Conservation (phyloP, 1,140 invertebrate species). For the Telenomus remus region DNA sequence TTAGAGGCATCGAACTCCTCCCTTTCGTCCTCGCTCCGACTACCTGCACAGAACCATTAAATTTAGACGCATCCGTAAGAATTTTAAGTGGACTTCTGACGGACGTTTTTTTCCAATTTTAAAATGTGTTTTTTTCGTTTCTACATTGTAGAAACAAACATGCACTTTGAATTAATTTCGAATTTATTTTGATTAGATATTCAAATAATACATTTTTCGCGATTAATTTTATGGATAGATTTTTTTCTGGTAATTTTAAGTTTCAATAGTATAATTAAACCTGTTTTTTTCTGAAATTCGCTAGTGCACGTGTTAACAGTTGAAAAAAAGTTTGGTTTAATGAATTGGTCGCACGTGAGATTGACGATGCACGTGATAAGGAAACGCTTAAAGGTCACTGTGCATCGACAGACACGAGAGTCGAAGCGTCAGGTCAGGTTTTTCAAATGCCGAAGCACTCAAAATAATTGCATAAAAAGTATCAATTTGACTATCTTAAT, state of each 20-base stretch:
- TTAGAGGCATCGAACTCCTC: constrained; percentile 58
- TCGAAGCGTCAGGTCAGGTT: constrained; percentile 45
- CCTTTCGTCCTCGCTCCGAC: neutral
- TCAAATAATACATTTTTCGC: too few species aligned
- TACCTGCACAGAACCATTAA: constrained; percentile 16
- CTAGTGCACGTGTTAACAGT: constrained; percentile 43
- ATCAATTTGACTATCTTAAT: constrained; percentile 36
- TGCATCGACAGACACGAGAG: constrained; percentile 51
- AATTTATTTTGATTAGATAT: too few species aligned
- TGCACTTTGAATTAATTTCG: too few species aligned
- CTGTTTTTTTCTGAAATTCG: too few species aligned
- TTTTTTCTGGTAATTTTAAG: constrained; percentile 31
- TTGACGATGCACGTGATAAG: constrained; percentile 56
- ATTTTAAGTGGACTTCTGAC: constrained; percentile 7
- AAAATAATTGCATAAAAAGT: constrained; percentile 41
- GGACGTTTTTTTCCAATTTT: neutral
- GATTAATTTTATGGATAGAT: constrained; percentile 9
- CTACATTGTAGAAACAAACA: too few species aligned
- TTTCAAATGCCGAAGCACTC: constrained; percentile 57
- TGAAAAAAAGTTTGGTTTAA: constrained; percentile 53
- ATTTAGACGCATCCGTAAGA: constrained; percentile 7
- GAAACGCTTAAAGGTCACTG: constrained; percentile 58
- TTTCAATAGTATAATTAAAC: too few species aligned
- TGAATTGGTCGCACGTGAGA: constrained; percentile 55
- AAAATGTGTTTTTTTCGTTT: too few species aligned